Evolutionary conservation across 2,113 vertebrate genomes (phyloP).

Genomic region (Pelecanoides urinatrix): DNA sequence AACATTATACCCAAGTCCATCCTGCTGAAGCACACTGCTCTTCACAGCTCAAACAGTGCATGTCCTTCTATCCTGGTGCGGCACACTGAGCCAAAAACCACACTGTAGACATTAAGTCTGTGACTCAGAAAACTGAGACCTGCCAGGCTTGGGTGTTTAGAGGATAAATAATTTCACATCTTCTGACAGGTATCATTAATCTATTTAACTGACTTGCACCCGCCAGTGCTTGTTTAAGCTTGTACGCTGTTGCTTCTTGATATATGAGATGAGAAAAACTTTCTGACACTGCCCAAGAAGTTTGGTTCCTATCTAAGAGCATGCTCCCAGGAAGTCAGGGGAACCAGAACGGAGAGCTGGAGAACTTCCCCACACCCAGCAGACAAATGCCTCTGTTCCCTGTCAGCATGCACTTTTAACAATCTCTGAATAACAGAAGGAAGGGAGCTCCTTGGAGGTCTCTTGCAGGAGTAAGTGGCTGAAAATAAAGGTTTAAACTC

Average conservation of each 20-base stretch:
- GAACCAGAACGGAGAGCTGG: not conserved
- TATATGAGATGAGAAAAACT: not conserved
- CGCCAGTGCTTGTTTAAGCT: constrained; percentile 30
- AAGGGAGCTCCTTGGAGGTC: not conserved
- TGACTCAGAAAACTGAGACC: constrained; percentile 30
- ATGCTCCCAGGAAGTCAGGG: not conserved
- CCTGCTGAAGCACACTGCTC: not conserved
- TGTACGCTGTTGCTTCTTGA: not conserved
- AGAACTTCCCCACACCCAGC: not conserved
- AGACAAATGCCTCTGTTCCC: not conserved
- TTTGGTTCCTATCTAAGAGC: not conserved
- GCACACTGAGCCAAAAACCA: not conserved
- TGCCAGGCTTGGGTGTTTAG: constrained; percentile 5
- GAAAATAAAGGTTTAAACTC: not conserved
- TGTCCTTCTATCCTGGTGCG: not conserved
- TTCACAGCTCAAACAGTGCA: not conserved
- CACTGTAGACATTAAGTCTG: not conserved
- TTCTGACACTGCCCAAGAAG: not conserved
- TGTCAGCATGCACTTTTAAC: not conserved
- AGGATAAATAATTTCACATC: constrained; percentile 32
- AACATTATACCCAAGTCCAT: not conserved
- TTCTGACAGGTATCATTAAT: constrained; percentile 50
- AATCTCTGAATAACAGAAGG: not conserved
- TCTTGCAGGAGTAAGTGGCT: not conserved
- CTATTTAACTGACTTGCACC: constrained; percentile 6